Evolutionary conservation across 2,888 invertebrate species (phyloP).

Genomic region (Nomada fucata): DNA sequence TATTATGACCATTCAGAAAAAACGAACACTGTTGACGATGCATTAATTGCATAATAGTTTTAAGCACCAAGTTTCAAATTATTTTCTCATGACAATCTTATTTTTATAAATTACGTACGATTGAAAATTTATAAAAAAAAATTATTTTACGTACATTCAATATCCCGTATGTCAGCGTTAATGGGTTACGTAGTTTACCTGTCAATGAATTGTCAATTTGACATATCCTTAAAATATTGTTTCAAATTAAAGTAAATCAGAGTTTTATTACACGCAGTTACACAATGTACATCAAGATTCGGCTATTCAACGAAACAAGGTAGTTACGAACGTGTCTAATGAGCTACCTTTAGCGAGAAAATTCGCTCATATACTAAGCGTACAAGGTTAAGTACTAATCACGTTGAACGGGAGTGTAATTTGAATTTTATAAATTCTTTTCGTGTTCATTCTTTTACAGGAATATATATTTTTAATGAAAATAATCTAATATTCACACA

Average conservation of each 20-base stretch:
- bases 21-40: conserved; percentile 7
- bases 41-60: conserved; percentile 15
- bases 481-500: background rate
- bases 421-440: background rate
- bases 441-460: background rate
- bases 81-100: background rate
- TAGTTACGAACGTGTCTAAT: too few species aligned
- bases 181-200: background rate
- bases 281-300: too few species aligned
- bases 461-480: background rate
- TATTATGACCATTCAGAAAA: conserved; percentile 17
- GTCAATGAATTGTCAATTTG: conserved; percentile 18
- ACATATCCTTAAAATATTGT: background rate
- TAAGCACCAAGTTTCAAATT: background rate
- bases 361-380: too few species aligned
- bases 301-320: too few species aligned
- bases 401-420: background rate
- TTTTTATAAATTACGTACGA: background rate
- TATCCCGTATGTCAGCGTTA: background rate
- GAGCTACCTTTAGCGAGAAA: too few species aligned
- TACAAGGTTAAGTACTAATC: too few species aligned
- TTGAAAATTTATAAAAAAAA: background rate
- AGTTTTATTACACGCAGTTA: too few species aligned
- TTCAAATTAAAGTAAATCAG: background rate
- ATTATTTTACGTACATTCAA: background rate